Evolutionary conservation across 2,888 invertebrate genomes (phyloP).

Genomic region (Xanthostigma xanthostigma): DNA sequence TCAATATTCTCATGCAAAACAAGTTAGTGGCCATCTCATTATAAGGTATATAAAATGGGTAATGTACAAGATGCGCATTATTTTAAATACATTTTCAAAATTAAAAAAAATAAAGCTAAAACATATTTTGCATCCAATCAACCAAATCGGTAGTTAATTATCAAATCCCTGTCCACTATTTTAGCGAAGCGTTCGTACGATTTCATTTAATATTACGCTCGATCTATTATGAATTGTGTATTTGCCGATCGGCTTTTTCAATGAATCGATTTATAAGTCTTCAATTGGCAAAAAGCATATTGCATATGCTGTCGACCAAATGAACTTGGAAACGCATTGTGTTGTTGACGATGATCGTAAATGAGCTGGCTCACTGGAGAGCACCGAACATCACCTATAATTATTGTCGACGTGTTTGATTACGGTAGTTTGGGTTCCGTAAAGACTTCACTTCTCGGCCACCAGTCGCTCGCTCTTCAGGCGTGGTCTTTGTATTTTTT

Average conservation of each 20-base stretch:
- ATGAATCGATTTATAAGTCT: not conserved
- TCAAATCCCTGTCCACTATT: constrained; percentile 12
- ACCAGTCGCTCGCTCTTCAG: too few relatives aligned
- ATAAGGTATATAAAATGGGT: constrained; percentile 1
- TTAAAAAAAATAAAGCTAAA: constrained; percentile 11
- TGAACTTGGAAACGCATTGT: too few relatives aligned
- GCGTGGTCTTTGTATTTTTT: too few relatives aligned
- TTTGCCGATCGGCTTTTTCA: not conserved
- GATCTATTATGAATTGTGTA: constrained; percentile 4
- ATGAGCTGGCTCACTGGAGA: too few relatives aligned
- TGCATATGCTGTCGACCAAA: not conserved
- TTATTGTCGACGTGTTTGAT: constrained; percentile 16
- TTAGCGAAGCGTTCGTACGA: constrained; percentile 13
- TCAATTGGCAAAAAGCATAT: constrained; percentile 7
- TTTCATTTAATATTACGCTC: constrained; percentile 6
- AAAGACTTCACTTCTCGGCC: constrained; percentile 12
- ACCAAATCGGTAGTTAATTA: constrained; percentile 27
- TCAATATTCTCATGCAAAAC: too few relatives aligned
- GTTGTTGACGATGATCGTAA: too few relatives aligned
- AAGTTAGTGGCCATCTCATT: not conserved
- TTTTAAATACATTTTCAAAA: constrained; percentile 3
- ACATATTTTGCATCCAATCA: constrained; percentile 26
- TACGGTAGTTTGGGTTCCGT: constrained; percentile 15
- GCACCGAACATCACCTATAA: constrained; percentile 13
- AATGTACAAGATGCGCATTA: constrained; percentile 4